Evolutionary conservation across 2,113 vertebrate genomes (phyloP).

Genomic region (Tragulus kanchil): DNA sequence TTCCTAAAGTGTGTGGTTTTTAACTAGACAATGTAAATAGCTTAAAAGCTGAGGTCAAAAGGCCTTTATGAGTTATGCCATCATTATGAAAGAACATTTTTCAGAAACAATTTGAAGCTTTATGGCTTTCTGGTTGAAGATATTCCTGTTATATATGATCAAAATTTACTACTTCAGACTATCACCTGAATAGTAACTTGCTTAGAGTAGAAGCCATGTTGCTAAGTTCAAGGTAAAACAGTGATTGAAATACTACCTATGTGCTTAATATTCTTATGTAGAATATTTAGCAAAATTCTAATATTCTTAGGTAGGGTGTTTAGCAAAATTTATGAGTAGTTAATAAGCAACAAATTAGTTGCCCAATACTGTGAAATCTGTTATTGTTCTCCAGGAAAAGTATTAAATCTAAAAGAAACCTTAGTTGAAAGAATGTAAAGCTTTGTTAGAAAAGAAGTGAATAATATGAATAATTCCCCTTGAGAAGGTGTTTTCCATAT

Average conservation of each 20-base stretch:
- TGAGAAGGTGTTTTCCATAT: background rate
- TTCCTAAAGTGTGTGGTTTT: slow-evolving; percentile 53
- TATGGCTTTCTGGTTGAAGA: background rate
- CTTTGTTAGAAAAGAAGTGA: background rate
- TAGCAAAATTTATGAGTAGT: background rate
- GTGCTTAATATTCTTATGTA: background rate
- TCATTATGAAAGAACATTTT: background rate
- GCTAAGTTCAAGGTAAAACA: background rate
- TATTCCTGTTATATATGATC: background rate
- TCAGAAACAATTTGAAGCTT: background rate
- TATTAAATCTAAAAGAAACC: background rate
- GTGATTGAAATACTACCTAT: background rate
- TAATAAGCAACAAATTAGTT: background rate
- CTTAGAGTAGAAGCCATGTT: background rate
- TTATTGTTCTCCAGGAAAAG: background rate
- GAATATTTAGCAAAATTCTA: background rate
- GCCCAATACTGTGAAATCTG: background rate
- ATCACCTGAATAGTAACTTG: background rate
- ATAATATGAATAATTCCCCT: background rate
- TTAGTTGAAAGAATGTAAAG: background rate
- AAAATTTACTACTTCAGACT: background rate
- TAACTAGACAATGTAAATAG: background rate
- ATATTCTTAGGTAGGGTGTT: background rate
- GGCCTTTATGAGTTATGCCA: background rate
- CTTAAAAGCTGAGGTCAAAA: slow-evolving; percentile 43